Percentiles rank a stretch among this genome's conserved stretches.
Conservation (phyloP, 2,888 invertebrate genomes). For the Adineta ricciae region DNA sequence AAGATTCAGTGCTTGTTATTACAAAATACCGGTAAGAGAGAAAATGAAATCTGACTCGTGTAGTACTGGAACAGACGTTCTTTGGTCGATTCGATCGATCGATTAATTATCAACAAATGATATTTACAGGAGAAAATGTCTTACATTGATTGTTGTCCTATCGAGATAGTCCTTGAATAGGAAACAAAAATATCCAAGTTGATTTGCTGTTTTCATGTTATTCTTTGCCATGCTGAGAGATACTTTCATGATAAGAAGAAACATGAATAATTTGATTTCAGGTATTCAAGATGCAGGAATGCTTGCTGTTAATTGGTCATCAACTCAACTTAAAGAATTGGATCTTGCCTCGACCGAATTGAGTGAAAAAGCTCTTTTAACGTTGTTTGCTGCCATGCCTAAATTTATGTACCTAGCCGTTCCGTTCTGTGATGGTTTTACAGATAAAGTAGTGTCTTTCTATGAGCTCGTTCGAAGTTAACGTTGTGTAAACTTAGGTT, state of each 20-base stretch:
- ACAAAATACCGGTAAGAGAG: conserved; percentile 80
- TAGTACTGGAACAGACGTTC: background rate
- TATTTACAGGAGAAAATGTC: background rate
- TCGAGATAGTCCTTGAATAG: background rate
- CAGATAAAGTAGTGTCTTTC: conserved; percentile 74
- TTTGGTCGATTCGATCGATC: background rate
- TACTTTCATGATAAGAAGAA: background rate
- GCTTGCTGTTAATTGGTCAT: conserved; percentile 92
- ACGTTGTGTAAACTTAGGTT: background rate
- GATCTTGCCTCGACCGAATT: conserved; percentile 94
- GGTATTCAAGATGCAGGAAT: conserved; percentile 80
- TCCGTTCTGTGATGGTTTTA: conserved; percentile 93
- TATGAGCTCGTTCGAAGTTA: too few species aligned
- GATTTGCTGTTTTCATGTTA: background rate
- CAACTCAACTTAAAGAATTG: conserved; percentile 70
- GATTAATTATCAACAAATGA: background rate
- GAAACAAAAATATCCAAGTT: too few species aligned
- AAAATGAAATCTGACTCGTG: background rate
- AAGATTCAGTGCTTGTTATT: conserved; percentile 80
- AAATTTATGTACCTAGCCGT: conserved; percentile 71
- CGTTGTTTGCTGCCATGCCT: conserved; percentile 76
- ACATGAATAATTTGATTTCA: conserved; percentile 43
- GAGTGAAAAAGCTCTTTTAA: conserved; percentile 79
- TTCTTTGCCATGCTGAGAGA: background rate
- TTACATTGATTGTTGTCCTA: background rate